A percentile compares a stretch with the other conserved stretches of the same genome.
phyloP scores from a whole-genome alignment of 35 echinoderm and acorn worm species.

The Strongylocentrotus purpuratus region DNA sequence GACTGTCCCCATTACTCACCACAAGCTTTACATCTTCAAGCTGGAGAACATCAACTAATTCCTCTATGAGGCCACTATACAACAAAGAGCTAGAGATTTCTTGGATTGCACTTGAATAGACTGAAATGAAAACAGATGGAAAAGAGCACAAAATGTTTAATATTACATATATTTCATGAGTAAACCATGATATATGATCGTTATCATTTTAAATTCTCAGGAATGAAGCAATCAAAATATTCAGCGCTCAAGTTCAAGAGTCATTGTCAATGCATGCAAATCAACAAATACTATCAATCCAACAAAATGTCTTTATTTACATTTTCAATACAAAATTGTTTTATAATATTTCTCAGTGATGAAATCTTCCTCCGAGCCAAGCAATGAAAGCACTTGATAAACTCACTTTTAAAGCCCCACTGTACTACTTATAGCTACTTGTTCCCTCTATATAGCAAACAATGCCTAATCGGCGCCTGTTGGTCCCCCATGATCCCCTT shows the following conservation, averaged over 20 bases:
- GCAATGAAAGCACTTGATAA: no score
- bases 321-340: no score
- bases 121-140: constrained; percentile 47
- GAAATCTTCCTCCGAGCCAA: no score
- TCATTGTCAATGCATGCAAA: background rate
- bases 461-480: no score
- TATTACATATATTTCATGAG: background rate
- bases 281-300: background rate
- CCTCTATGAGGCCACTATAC: constrained; percentile 95
- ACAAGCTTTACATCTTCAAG: constrained; percentile 77
- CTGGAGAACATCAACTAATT: constrained; percentile 95
- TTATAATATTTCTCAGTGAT: no score
- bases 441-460: no score
- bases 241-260: background rate
- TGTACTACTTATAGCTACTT: no score
- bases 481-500: no score
- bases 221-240: background rate
- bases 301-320: background rate
- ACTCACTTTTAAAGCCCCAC: no score
- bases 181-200: background rate
- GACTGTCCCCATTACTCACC: constrained; percentile 56
- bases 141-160: background rate
- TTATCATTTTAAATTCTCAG: no score
- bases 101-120: constrained; percentile 99
- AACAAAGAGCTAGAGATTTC: constrained; percentile 91